Evolutionary conservation across 2,888 invertebrate species (phyloP).

Genomic region (Dyspetes luteomarginatus): DNA sequence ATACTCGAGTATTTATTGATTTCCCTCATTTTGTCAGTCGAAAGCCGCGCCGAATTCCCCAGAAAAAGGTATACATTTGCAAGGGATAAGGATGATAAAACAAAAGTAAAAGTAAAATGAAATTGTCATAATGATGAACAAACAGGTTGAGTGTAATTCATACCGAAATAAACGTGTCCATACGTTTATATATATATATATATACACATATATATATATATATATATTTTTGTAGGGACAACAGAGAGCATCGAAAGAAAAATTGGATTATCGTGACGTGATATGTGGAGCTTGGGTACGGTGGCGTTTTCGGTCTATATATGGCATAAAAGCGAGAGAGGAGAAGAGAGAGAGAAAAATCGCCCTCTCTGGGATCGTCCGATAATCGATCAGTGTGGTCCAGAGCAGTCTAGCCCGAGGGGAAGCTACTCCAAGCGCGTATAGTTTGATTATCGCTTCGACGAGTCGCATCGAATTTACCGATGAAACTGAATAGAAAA

Average conservation of each 20-base stretch:
- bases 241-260: slow-evolving; percentile 53
- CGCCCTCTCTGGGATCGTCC: slow-evolving; percentile 53
- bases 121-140: slow-evolving; percentile 46
- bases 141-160: slow-evolving; percentile 46
- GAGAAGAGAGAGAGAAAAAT: slow-evolving; percentile 30
- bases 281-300: slow-evolving; percentile 1
- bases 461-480: slow-evolving; percentile 58
- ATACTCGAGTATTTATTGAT: slow-evolving; percentile 40
- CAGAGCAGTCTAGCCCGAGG: slow-evolving; percentile 44
- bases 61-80: too few relatives aligned
- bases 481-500: slow-evolving; percentile 54
- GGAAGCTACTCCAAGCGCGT: slow-evolving; percentile 29
- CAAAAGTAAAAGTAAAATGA: slow-evolving; percentile 17
- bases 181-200: not conserved
- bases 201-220: not conserved
- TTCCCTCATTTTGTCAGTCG: slow-evolving; percentile 17
- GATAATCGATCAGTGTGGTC: slow-evolving; percentile 63
- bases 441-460: slow-evolving; percentile 63
- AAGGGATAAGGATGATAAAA: not conserved
- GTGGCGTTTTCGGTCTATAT: slow-evolving; percentile 11
- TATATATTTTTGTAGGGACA: not conserved
- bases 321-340: slow-evolving; percentile 28
- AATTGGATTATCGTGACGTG: slow-evolving; percentile 60
- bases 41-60: not conserved
- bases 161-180: slow-evolving; percentile 18